Percentiles rank a stretch among this genome's conserved stretches.
Conservation (phyloP, 2,888 invertebrate species). For the Mythimna loreyi region DNA sequence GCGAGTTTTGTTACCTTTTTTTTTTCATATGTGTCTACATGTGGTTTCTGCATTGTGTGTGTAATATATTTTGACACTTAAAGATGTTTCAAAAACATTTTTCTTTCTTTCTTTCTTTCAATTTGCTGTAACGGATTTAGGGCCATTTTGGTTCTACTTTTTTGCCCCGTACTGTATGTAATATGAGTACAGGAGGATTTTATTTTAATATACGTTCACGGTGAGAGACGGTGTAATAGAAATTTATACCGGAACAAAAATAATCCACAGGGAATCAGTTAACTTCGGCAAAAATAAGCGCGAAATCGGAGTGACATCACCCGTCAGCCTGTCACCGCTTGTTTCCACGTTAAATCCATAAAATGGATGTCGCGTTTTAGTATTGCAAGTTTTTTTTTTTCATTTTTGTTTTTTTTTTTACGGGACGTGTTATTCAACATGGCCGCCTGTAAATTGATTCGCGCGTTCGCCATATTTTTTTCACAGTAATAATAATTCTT, state of each 20-base stretch:
- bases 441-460: not conserved
- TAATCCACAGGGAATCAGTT: conserved; percentile 25
- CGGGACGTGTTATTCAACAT: not conserved
- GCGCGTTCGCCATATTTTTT: not conserved
- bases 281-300: conserved; percentile 24
- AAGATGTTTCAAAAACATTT: too few species aligned
- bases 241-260: conserved; percentile 7
- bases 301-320: conserved; percentile 7
- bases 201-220: too few species aligned
- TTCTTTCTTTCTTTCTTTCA: too few species aligned
- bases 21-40: too few species aligned
- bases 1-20: too few species aligned
- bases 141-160: too few species aligned
- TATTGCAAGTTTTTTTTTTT: not conserved
- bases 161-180: too few species aligned
- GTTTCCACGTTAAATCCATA: conserved; percentile 9
- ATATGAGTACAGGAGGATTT: too few species aligned
- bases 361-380: not conserved
- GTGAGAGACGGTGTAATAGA: not conserved
- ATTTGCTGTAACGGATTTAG: too few species aligned
- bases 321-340: conserved; percentile 12
- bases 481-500: not conserved
- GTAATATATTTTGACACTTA: too few species aligned
- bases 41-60: too few species aligned
- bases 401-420: not conserved